Evolutionary conservation across 2,888 invertebrate genomes (phyloP).

Genomic region (Operophtera brumata): DNA sequence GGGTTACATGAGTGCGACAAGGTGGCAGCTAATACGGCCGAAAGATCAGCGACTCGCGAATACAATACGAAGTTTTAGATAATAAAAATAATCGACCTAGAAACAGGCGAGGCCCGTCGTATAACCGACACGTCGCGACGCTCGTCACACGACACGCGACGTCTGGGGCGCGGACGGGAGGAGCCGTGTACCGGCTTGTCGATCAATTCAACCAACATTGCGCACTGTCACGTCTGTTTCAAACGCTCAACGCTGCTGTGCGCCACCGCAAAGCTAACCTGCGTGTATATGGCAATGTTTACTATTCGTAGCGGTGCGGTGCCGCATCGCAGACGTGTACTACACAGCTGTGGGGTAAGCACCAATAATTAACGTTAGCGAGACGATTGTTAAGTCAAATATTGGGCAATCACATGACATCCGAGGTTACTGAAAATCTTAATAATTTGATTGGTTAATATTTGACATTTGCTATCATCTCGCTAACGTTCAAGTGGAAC

Average conservation of each 20-base stretch:
- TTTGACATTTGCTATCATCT: too few species aligned
- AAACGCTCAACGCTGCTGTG: conserved; percentile 4
- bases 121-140: neutral
- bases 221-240: neutral
- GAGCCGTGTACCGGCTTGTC: conserved; percentile 11
- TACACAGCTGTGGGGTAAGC: too few species aligned
- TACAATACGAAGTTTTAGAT: conserved; percentile 65
- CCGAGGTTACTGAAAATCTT: too few species aligned
- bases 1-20: conserved; percentile 41
- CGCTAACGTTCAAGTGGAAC: too few species aligned
- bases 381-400: too few species aligned
- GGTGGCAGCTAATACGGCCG: conserved; percentile 34
- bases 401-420: too few species aligned
- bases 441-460: too few species aligned
- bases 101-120: conserved; percentile 24
- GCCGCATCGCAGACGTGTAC: conserved; percentile 7
- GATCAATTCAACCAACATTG: neutral
- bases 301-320: conserved; percentile 11
- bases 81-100: conserved; percentile 71
- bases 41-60: conserved; percentile 46
- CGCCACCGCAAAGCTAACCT: conserved; percentile 8
- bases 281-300: conserved; percentile 21
- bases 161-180: conserved; percentile 18
- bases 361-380: too few species aligned
- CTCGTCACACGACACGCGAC: neutral